Evolutionary conservation across 2,888 invertebrate genomes (phyloP).

Genomic region (Ennomos quercinarius): DNA sequence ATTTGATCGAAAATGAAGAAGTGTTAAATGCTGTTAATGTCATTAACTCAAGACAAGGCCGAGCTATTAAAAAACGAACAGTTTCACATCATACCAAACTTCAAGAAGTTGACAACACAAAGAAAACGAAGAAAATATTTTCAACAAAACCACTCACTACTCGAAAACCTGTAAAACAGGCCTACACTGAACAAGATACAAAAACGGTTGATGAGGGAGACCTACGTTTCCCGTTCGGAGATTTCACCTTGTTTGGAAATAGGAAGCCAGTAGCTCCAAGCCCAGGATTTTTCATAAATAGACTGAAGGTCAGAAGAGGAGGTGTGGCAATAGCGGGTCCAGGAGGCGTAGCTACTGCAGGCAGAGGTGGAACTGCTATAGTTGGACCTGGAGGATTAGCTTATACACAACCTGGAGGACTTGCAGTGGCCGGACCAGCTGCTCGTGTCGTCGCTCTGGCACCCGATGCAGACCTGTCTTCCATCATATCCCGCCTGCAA

Average conservation of each 20-base stretch:
- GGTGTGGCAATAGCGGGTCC: conserved; percentile 93
- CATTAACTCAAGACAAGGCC: conserved; percentile 55
- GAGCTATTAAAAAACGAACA: conserved; percentile 68
- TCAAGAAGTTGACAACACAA: conserved; percentile 53
- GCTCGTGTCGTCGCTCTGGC: conserved; percentile 89
- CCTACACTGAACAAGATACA: conserved; percentile 48
- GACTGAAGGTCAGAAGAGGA: conserved; percentile 89
- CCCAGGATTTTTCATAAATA: conserved; percentile 89
- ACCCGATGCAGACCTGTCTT: conserved; percentile 85
- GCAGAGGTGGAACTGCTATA: conserved; percentile 91
- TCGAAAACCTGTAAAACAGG: conserved; percentile 57
- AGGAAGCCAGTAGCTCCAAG: conserved; percentile 69
- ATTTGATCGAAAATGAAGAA: conserved; percentile 24
- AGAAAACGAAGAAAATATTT: conserved; percentile 60
- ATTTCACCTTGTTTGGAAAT: conserved; percentile 40
- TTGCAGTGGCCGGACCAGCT: conserved; percentile 91
- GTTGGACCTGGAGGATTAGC: conserved; percentile 92
- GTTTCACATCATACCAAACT: conserved; percentile 48
- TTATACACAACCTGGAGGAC: conserved; percentile 90
- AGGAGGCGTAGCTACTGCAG: conserved; percentile 92
- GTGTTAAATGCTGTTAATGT: conserved; percentile 32
- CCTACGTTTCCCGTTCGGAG: conserved; percentile 42
- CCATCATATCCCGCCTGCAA: conserved; percentile 77
- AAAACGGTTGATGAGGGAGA: conserved; percentile 52
- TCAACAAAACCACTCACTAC: conserved; percentile 50